Percentiles rank a stretch among this genome's conserved stretches.
Conservation (phyloP, 2,888 invertebrate species). For the Himalopsyche anomala region DNA sequence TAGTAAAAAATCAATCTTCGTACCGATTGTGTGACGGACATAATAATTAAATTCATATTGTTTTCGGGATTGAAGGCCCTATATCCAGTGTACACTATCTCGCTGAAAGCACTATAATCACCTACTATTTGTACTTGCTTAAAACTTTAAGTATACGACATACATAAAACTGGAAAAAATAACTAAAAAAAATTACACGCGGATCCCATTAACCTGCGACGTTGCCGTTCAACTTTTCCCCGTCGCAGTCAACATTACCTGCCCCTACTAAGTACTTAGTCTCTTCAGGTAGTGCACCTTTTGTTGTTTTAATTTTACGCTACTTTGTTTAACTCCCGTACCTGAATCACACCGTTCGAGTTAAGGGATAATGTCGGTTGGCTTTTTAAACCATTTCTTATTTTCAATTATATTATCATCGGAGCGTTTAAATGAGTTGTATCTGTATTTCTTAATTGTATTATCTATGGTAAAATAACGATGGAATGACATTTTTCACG, state of each 20-base stretch:
- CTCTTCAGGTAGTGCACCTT: conserved; percentile 2
- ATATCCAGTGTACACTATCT: too few species aligned
- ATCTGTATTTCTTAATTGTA: not conserved
- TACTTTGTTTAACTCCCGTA: not conserved
- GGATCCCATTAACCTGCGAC: conserved; percentile 36
- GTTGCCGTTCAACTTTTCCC: conserved; percentile 22
- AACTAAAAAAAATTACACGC: not conserved
- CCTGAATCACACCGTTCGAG: not conserved
- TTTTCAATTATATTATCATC: not conserved
- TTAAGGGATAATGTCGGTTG: not conserved
- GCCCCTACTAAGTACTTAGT: conserved; percentile 32
- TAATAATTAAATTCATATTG: too few species aligned
- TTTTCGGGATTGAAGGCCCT: too few species aligned
- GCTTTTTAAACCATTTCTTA: not conserved
- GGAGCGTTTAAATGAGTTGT: too few species aligned
- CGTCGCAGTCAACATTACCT: conserved; percentile 10
- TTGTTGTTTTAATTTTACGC: conserved; percentile 37
- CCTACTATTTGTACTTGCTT: not conserved
- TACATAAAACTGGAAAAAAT: not conserved
- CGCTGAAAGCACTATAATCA: not conserved
- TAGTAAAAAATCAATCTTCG: too few species aligned
- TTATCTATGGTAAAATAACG: not conserved
- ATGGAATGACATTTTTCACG: too few species aligned
- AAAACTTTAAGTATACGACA: not conserved
- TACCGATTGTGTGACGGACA: too few species aligned